Evolutionary conservation across 2,113 vertebrate species (phyloP).

Genomic region (Struthidea cinerea): DNA sequence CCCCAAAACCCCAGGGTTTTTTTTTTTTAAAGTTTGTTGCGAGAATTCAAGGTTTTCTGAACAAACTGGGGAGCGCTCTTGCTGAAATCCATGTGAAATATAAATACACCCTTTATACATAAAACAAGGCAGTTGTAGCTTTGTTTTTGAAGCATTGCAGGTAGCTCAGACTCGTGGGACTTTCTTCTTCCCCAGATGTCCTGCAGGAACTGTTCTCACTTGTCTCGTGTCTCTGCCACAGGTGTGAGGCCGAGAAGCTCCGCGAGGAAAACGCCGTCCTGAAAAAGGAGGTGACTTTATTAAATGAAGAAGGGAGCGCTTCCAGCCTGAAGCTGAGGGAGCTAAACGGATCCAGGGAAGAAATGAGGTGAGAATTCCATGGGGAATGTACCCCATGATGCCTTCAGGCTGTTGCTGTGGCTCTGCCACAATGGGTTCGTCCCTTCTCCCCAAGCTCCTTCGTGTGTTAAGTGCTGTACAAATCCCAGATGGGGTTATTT

Average conservation of each 20-base stretch:
- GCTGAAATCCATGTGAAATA: background rate
- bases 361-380: conserved; percentile 76
- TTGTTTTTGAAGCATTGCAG: background rate
- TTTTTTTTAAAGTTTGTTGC: background rate
- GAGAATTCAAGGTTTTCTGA: background rate
- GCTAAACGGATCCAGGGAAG: conserved; percentile 75
- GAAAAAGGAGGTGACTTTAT: conserved; percentile 72
- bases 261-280: conserved; percentile 81
- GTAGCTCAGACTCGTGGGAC: background rate
- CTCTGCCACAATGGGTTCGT: accelerated
- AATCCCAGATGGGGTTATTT: background rate
- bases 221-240: conserved; percentile 44
- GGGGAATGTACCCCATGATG: accelerated
- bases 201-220: background rate
- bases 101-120: accelerated
- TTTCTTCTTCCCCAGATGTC: accelerated
- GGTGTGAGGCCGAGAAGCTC: conserved; percentile 81
- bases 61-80: background rate
- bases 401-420: background rate
- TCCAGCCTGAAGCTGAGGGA: conserved; percentile 70
- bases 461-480: accelerated
- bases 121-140: background rate
- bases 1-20: background rate
- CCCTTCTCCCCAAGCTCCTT: background rate
- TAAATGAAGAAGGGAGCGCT: conserved; percentile 77